These are phyloP conservation scores for Chymomyza caudatula DNA, from an alignment of 2,888 invertebrate genomes.

Conservation along the genomic window DNA sequence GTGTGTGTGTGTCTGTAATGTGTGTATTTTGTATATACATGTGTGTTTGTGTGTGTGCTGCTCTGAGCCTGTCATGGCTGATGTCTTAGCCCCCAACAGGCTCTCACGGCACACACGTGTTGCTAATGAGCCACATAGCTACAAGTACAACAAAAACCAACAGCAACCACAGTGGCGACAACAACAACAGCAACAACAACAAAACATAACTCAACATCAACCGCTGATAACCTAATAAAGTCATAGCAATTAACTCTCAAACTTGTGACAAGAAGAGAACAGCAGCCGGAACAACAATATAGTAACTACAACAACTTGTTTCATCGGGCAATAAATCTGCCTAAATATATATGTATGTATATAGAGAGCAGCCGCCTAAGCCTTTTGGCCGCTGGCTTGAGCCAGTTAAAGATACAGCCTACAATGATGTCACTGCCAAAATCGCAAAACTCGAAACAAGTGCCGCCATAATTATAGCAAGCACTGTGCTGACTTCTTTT, in stretches of 20 bases:
- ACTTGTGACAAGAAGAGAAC: constrained; percentile 37
- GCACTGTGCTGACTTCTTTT: constrained; percentile 47
- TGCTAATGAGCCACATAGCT: constrained; percentile 63
- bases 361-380: constrained; percentile 42
- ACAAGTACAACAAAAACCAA: constrained; percentile 47
- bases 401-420: constrained; percentile 8
- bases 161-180: constrained; percentile 30
- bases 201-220: constrained; percentile 10
- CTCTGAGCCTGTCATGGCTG: not conserved
- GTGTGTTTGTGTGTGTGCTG: not conserved
- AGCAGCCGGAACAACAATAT: constrained; percentile 24
- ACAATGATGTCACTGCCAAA: constrained; percentile 64
- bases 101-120: constrained; percentile 47
- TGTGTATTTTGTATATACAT: not conserved
- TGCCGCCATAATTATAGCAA: constrained; percentile 56
- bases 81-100: not conserved
- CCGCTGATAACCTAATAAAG: constrained; percentile 68
- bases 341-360: constrained; percentile 5
- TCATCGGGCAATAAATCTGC: constrained; percentile 54
- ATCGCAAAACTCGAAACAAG: constrained; percentile 10
- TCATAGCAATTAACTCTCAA: constrained; percentile 62
- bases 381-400: not conserved
- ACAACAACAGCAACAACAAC: constrained; percentile 20
- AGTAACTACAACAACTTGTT: constrained; percentile 25
- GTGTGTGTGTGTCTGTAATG: not conserved